Base-by-base conservation (phyloP, 2,113 vertebrate genomes). In the Ondatra zibethicus region DNA sequence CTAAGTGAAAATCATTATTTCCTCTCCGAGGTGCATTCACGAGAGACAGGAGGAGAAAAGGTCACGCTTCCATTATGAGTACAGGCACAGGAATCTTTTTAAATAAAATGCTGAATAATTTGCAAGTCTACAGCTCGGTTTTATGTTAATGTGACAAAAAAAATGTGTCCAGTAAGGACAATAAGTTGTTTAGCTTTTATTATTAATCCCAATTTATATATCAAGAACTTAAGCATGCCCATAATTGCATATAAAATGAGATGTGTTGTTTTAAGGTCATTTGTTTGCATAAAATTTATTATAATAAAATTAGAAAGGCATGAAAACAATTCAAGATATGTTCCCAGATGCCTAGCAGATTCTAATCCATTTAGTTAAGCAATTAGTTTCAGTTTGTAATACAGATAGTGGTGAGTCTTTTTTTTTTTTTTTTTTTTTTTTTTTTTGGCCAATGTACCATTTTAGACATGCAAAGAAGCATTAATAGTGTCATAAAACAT, bases 321-420 rank as follows among this genome's bases (percentile, higher is more conserved):
- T 97, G 78, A 96, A 97, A 97, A 95, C 47, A 92, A 95, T 84
- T 95, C 78, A 75, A 45, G n/a, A 55, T 94, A 58, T 88, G 58
- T 17, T 92, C 75, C 91, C 58, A 93, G 88, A 97, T 63, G 39
- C 73, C 92, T 92, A 63, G 72, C 76, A 75, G 33, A 66, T 94
- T 82, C n/a, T 94, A 92, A 95, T 90, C 17, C 33, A 47, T 70
- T 84, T 70, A 81, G 63, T 88, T 91, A 92, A 94, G 96, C 45
- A 95, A 96, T 97, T 95, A 94, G 95, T 52, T 88, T 92, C 90
- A 89, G 58, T 92, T 94, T 95, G 84, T 88, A 97, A 94, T 92
- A 92, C 91, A 75, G 65, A 86, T 25, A 95, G 19, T 36, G 11
- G 8, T 81, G 91, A 95, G 94, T 92, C 77, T 45, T 87, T 97